Evolutionary conservation across 2,888 invertebrate species (phyloP).

Genomic region (Chrysotoxum bicinctum): DNA sequence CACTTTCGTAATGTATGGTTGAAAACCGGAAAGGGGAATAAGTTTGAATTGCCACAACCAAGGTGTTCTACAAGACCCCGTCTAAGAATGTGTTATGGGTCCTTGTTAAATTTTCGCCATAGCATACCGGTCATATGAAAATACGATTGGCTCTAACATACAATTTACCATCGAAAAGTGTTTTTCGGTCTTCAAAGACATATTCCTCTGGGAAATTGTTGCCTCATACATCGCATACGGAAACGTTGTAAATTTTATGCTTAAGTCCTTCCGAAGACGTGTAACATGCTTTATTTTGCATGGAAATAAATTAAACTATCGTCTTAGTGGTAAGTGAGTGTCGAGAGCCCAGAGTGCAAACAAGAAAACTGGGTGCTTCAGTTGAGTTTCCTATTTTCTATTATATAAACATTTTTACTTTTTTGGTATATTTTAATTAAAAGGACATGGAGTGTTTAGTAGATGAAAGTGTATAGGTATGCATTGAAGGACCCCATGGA

Average conservation of each 20-base stretch:
- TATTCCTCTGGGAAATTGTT: conserved; percentile 12
- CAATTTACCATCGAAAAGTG: conserved; percentile 21
- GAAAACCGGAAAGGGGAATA: not conserved
- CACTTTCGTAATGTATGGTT: conserved; percentile 1
- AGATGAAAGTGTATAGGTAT: conserved; percentile 20
- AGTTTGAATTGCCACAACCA: conserved; percentile 24
- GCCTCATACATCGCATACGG: conserved; percentile 39
- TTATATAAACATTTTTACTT: not conserved
- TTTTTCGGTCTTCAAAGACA: conserved; percentile 12
- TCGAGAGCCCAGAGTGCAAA: conserved; percentile 59
- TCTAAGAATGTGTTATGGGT: not conserved
- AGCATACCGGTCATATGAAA: conserved; percentile 29
- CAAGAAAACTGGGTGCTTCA: conserved; percentile 46
- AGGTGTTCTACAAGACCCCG: conserved; percentile 17
- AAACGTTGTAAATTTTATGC: conserved; percentile 54
- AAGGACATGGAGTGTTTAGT: conserved; percentile 52
- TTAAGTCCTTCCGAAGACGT: conserved; percentile 47
- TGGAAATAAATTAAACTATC: conserved; percentile 64
- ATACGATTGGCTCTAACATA: conserved; percentile 36
- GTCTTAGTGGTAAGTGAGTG: conserved; percentile 61
- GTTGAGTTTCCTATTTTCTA: conserved; percentile 26
- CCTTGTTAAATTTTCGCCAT: conserved; percentile 8
- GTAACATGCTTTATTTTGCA: conserved; percentile 59
- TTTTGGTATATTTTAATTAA: conserved; percentile 64
- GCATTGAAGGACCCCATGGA: conserved; percentile 36